Conservation (phyloP, 2,797 vertebrate species). For the Leuciscus waleckii region DNA sequence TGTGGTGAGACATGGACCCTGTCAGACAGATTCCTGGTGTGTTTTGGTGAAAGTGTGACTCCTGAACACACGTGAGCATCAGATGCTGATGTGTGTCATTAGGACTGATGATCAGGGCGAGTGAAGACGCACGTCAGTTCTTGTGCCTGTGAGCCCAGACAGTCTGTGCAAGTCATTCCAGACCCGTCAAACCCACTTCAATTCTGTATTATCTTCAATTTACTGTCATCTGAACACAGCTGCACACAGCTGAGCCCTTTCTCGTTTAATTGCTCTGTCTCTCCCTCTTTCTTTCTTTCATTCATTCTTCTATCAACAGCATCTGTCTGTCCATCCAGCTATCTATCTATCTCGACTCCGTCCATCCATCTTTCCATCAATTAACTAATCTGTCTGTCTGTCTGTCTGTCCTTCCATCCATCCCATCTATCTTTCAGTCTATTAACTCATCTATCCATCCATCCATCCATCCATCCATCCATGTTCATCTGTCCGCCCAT, state of each 20-base stretch:
- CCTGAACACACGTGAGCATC: background rate
- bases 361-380: background rate
- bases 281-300: background rate
- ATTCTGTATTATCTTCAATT: slow-evolving; percentile 61
- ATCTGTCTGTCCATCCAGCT: background rate
- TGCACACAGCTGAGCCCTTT: slow-evolving; percentile 63
- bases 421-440: background rate
- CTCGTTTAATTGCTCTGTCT: slow-evolving; percentile 47
- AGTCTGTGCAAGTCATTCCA: slow-evolving; percentile 42
- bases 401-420: background rate
- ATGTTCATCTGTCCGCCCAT: background rate
- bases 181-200: slow-evolving; percentile 61
- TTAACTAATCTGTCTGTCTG: background rate
- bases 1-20: slow-evolving; percentile 12
- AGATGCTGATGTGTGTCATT: slow-evolving; percentile 51
- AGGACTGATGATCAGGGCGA: slow-evolving; percentile 46
- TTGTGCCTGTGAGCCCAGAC: slow-evolving; percentile 31
- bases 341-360: background rate
- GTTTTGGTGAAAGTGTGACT: slow-evolving; percentile 5
- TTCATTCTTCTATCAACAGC: background rate
- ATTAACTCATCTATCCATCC: background rate
- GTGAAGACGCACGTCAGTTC: slow-evolving; percentile 34
- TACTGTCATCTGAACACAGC: slow-evolving; percentile 53
- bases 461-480: background rate
- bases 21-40: background rate